Percentiles rank a stretch among this genome's conserved stretches.
phyloP scores from a whole-genome alignment of 2,113 vertebrate species.

The Mola mola region DNA sequence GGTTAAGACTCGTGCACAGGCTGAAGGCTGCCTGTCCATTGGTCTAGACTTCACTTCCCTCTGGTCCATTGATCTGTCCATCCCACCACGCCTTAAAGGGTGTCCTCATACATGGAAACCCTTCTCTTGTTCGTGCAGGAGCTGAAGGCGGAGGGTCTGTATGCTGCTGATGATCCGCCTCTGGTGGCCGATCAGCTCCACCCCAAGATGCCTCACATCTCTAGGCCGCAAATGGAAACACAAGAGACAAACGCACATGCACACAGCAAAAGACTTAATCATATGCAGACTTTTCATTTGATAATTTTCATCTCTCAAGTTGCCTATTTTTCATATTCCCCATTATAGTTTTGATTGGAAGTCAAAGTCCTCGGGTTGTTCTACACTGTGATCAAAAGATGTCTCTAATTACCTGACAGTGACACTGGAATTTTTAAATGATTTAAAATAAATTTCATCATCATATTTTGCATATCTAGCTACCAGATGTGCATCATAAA shows the following conservation, averaged over 20 bases:
- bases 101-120: constrained; percentile 96
- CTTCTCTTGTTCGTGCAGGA: constrained; percentile 96
- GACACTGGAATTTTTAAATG: too few species aligned
- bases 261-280: not conserved
- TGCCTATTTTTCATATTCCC: too few species aligned
- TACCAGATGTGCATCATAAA: too few species aligned
- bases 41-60: constrained; percentile 67
- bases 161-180: constrained; percentile 96
- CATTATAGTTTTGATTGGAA: too few species aligned
- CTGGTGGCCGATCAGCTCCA: constrained; percentile 96
- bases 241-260: constrained; percentile 18
- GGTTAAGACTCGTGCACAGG: constrained; percentile 88
- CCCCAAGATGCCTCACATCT: constrained; percentile 94
- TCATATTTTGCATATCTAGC: too few species aligned
- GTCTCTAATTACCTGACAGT: too few species aligned
- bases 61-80: constrained; percentile 37
- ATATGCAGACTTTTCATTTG: not conserved
- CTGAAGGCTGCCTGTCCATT: constrained; percentile 76
- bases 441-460: too few species aligned
- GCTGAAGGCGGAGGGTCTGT: constrained; percentile 93
- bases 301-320: too few species aligned
- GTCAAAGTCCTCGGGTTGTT: too few species aligned
- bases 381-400: too few species aligned
- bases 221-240: constrained; percentile 79
- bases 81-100: constrained; percentile 45